These are phyloP conservation scores for Podocnemis expansa DNA, from an alignment of 2,113 vertebrate species.

Conservation along the genomic window DNA sequence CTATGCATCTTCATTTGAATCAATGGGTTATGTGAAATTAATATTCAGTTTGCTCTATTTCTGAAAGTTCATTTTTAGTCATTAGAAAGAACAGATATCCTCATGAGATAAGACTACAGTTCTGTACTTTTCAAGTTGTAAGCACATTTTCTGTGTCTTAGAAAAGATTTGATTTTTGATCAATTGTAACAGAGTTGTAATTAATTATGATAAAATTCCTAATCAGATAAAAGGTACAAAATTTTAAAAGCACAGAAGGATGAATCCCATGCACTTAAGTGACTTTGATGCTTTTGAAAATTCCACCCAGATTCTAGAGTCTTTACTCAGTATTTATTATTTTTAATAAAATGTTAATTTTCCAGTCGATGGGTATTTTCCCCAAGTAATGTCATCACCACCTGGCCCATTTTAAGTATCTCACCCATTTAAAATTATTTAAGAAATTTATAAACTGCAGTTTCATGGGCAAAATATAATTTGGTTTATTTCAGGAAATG, in stretches of 20 bases:
- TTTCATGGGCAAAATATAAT: not conserved
- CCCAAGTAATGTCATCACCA: not conserved
- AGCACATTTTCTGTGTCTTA: not conserved
- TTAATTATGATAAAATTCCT: not conserved
- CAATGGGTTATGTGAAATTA: not conserved
- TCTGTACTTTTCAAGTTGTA: not conserved
- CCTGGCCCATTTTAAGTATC: accelerated
- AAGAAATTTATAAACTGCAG: not conserved
- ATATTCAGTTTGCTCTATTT: not conserved
- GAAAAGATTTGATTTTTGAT: not conserved
- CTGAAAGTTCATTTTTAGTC: not conserved
- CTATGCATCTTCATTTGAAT: not conserved
- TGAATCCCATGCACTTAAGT: not conserved
- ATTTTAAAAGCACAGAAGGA: not conserved
- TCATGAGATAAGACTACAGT: not conserved
- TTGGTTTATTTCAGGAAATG: not conserved
- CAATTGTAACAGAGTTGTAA: not conserved
- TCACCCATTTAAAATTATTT: not conserved
- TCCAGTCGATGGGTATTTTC: not conserved
- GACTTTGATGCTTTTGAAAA: not conserved
- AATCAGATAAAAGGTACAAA: not conserved
- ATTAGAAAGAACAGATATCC: not conserved
- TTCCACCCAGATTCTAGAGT: not conserved
- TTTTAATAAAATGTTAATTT: not conserved
- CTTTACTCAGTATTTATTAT: not conserved